Base-by-base conservation (phyloP, 1,140 invertebrate genomes). In the Drosophila pachea region DNA sequence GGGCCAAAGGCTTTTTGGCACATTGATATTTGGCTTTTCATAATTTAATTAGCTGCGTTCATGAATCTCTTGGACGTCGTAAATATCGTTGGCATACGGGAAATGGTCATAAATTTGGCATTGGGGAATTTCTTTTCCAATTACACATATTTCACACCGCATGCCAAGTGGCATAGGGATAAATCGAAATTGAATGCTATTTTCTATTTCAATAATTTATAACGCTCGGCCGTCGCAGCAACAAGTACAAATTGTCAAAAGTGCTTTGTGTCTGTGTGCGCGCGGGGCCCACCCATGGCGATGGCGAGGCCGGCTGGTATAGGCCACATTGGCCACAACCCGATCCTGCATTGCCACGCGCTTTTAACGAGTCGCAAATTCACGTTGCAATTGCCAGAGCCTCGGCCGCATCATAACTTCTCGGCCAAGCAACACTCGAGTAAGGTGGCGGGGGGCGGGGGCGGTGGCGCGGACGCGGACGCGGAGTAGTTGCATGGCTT, bases 171-270 rank as follows among this genome's bases (percentile, higher is more conserved):
- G 55, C 45, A 48, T 9, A 66, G 42, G 55, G 59, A 45, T 45
- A 62, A 60, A 74, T 61, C 62, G 60, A 81, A 73, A 68, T 70
- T 65, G 73, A 71, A 70, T 69, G 63, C 83, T 79, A 87, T 83
- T 69, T 82, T 87, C 78, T 87, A 87, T 87, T 79, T 87, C 83
- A 49, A 83, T 78, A 79, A 87, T 87, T 87, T 87, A 87, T 87
- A 87, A 87, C 77, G 78, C 74, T 74, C 73, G 48, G 76, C 78
- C 75, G 71, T 63, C 55, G 59, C 55, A 43, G 60, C 73, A 78
- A 79, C 75, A 87, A 87, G 76, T 83, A 83, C 77, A 86, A 87
- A 87, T 87, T 87, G 84, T 87, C 83, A 86, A 86, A 86, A 86
- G 82, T 58, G 53, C 74, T 86, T 83, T 84, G 79, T 68, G 68